Evolutionary conservation across 2,797 vertebrate species (phyloP).

Genomic region (Triplophysa bombifrons): DNA sequence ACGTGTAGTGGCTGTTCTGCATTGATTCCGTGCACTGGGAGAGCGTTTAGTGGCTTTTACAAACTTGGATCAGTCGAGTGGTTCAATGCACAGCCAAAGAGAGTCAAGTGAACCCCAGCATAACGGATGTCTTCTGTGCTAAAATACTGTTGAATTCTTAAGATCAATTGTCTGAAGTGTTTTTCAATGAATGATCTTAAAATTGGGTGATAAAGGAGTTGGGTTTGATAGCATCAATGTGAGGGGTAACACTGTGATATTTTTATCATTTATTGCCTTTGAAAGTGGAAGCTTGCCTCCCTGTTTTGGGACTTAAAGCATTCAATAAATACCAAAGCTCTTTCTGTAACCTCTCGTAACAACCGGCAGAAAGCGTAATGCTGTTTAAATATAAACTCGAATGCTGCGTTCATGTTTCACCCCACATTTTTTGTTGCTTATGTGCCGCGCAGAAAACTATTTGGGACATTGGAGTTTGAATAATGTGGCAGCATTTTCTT

Average conservation of each 20-base stretch:
- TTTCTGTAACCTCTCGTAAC: slow-evolving; percentile 17
- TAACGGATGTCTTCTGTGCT: slow-evolving; percentile 15
- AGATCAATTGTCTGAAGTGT: background rate
- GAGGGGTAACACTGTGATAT: slow-evolving; percentile 23
- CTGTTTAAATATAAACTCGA: background rate
- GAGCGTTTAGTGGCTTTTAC: slow-evolving; percentile 39
- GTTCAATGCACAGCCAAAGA: slow-evolving; percentile 9
- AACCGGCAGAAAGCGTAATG: background rate
- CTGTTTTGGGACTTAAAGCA: background rate
- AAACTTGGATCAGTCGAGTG: slow-evolving; percentile 33
- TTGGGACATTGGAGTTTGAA: slow-evolving; percentile 19
- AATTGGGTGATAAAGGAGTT: background rate
- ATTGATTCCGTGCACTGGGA: slow-evolving; percentile 34
- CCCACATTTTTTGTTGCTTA: slow-evolving; percentile 16
- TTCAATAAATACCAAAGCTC: background rate
- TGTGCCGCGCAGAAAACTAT: slow-evolving; percentile 13
- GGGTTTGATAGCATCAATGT: slow-evolving; percentile 11
- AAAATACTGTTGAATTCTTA: slow-evolving; percentile 14
- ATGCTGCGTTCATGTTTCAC: slow-evolving; percentile 3
- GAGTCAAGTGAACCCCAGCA: background rate
- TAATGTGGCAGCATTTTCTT: slow-evolving; percentile 20
- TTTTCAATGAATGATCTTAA: background rate
- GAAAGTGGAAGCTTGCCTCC: background rate
- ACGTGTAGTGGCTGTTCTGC: slow-evolving; percentile 17
- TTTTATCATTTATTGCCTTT: slow-evolving; percentile 8